Evolutionary conservation across 2,113 vertebrate genomes (phyloP).

Genomic region (Pleuronectes platessa): DNA sequence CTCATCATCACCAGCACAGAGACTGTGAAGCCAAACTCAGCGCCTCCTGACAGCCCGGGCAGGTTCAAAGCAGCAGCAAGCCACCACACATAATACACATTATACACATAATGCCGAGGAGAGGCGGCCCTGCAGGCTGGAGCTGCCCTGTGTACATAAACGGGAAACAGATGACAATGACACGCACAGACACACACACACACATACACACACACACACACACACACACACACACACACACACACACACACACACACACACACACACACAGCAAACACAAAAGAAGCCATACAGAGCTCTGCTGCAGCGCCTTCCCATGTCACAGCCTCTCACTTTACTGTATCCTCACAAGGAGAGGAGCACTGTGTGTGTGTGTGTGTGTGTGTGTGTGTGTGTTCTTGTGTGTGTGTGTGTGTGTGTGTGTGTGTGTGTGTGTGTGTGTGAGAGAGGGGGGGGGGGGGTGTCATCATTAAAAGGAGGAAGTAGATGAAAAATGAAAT

Average conservation of each 20-base stretch:
- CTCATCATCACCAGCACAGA: conserved; percentile 70
- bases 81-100: conserved; percentile 48
- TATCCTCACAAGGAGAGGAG: conserved; percentile 17
- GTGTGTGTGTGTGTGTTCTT: conserved; percentile 15
- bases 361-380: conserved; percentile 34
- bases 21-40: conserved; percentile 42
- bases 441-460: conserved; percentile 7
- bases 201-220: conserved; percentile 39
- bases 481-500: conserved; percentile 87
- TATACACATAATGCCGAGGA: conserved; percentile 31
- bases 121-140: conserved; percentile 22
- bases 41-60: conserved; percentile 51
- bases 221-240: no score
- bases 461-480: conserved; percentile 81
- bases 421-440: not conserved
- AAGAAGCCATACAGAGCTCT: conserved; percentile 38
- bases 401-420: conserved; percentile 40
- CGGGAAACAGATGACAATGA: conserved; percentile 66
- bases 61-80: conserved; percentile 69
- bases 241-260: not conserved
- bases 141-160: conserved; percentile 63
- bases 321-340: conserved; percentile 1
- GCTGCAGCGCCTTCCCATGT: conserved; percentile 46
- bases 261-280: conserved; percentile 53
- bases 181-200: conserved; percentile 47